Base-by-base conservation (phyloP, 2,888 invertebrate genomes). In the Luperina nickerlii region DNA sequence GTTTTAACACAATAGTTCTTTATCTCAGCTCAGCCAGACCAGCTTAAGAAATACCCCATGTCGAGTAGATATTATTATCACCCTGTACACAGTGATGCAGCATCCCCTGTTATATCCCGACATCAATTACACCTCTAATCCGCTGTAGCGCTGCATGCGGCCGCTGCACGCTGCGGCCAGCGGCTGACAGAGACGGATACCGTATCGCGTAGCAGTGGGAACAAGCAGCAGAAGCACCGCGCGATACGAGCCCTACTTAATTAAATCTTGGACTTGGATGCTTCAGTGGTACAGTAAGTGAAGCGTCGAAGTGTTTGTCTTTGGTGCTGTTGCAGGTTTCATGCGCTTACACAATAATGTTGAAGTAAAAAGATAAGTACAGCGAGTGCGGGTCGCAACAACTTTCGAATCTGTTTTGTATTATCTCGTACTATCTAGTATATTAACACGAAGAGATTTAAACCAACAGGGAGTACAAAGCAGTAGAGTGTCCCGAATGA, bases 61-160 rank as follows among this genome's bases (percentile, higher is more conserved):
- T 80, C 32, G 45, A 80, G 68, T 45, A 68, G 80, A 74, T 85
- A 80, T 69, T 81, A 81, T 70, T 69, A 82, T 85, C 82, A 75
- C 32, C 51, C 69, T 60, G 51, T 74, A 65, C 57, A 63, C 32
- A 57, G 74, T 79, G 84, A 73, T 74, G 60, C 67, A 72, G 66
- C 74, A 82, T 63, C 65, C 6, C 45, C 38, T 74, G 70, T 62
- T 78, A 88, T 81, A 75, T 85, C 38, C 62, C 32, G 54, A 74
- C 88, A 86, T 86, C 86, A 77, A 86, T 88, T 86, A 88, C 83
- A 73, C 76, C 74, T 78, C 76, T 86, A 86, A 88, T 86, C 88
- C 88, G 78, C 76, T 86, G 86, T 79, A 88, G 76, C 76, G 78
- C 76, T 78, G 60, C 69, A 76, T 24, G 88, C 81, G 51, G 84